Evolutionary conservation across 1,140 invertebrate genomes (phyloP).

Genomic region (Camponotus pennsylvanicus): DNA sequence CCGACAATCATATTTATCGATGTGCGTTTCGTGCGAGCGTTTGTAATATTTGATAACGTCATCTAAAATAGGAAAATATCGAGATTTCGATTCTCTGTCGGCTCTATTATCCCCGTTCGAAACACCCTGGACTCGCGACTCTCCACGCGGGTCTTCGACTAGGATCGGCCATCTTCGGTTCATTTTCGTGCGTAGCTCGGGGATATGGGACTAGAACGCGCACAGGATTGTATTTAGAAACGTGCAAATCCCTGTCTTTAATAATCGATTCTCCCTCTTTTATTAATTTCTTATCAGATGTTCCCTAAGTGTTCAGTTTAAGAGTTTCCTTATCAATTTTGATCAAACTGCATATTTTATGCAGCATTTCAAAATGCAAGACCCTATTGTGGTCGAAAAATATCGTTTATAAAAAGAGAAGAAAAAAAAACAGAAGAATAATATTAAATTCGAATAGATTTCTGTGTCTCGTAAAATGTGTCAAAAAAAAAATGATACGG

Average conservation of each 20-base stretch:
- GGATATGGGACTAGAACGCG: background rate
- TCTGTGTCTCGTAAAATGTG: too few species aligned
- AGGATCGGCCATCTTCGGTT: constrained; percentile 52
- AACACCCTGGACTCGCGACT: constrained; percentile 49
- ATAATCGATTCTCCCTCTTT: background rate
- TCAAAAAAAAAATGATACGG: too few species aligned
- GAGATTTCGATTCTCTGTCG: background rate
- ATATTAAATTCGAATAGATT: too few species aligned
- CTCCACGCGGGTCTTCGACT: constrained; percentile 59
- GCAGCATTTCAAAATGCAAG: too few species aligned
- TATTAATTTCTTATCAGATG: background rate
- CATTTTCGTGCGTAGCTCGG: constrained; percentile 26
- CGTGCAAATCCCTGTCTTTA: background rate
- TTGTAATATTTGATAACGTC: background rate
- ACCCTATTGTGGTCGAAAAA: too few species aligned
- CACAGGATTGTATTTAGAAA: constrained; percentile 29
- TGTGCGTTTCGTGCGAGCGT: background rate
- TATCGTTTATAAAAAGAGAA: too few species aligned
- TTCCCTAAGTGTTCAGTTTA: background rate
- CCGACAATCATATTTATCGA: background rate
- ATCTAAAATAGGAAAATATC: background rate
- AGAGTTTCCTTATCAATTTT: too few species aligned
- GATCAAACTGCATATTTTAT: too few species aligned
- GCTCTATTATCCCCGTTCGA: constrained; percentile 26
- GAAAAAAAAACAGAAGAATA: too few species aligned